phyloP scores from a whole-genome alignment of 2,888 invertebrate genomes.

The Camptogramma bilineatum region DNA sequence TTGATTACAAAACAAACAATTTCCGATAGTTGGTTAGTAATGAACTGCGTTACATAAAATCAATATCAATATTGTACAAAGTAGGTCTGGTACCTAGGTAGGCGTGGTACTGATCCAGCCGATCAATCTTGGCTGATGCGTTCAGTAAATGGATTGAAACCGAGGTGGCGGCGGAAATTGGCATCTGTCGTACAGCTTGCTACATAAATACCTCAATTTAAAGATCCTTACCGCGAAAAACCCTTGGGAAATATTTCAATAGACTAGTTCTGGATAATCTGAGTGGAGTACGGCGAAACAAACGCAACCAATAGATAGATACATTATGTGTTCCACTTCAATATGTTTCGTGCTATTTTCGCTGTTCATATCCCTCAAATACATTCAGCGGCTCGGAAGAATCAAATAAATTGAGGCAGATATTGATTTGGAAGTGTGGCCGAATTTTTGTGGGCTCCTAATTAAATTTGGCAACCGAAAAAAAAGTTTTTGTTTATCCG shows the following conservation, averaged over 20 bases:
- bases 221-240: background rate
- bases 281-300: background rate
- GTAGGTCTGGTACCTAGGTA: conserved; percentile 9
- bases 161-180: conserved; percentile 50
- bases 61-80: conserved; percentile 41
- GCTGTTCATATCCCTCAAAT: background rate
- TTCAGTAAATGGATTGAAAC: conserved; percentile 59
- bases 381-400: background rate
- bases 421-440: conserved; percentile 12
- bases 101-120: conserved; percentile 47
- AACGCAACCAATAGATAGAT: too few relatives aligned
- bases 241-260: background rate
- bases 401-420: background rate
- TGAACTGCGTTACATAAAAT: conserved; percentile 37
- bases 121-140: conserved; percentile 61
- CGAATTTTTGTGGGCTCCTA: conserved; percentile 13
- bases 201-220: conserved; percentile 18
- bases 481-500: conserved; percentile 35
- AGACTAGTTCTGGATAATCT: background rate
- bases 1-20: conserved; percentile 4
- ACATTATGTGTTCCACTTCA: background rate
- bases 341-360: too few relatives aligned
- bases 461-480: conserved; percentile 26
- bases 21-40: conserved; percentile 9
- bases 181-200: conserved; percentile 44